These are phyloP conservation scores for Melinaea menophilus DNA, from an alignment of 2,888 invertebrate genomes.

Conservation along the genomic window DNA sequence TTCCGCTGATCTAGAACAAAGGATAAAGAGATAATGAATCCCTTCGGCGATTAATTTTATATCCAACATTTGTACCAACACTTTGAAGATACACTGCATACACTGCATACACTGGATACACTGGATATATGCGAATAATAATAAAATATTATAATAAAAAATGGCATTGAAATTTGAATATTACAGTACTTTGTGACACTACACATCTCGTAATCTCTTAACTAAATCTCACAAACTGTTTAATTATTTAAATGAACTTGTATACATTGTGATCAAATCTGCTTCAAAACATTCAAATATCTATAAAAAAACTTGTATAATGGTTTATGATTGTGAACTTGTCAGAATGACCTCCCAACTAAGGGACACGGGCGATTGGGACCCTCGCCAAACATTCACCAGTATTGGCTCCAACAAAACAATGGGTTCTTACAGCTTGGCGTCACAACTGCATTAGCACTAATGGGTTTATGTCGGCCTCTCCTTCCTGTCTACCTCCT, in stretches of 20 bases:
- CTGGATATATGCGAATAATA: no score
- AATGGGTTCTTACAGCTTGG: slow-evolving; percentile 13
- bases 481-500: slow-evolving; percentile 44
- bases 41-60: background rate
- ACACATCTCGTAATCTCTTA: no score
- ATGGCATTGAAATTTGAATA: no score
- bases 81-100: background rate
- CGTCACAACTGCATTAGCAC: slow-evolving; percentile 44
- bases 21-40: background rate
- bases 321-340: no score
- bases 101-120: background rate
- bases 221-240: no score
- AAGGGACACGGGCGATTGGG: background rate
- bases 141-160: no score
- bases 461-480: slow-evolving; percentile 64
- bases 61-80: background rate
- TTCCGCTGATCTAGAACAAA: background rate
- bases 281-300: no score
- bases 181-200: no score
- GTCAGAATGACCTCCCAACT: no score
- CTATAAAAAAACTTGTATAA: no score
- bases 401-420: slow-evolving; percentile 11
- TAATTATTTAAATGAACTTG: no score
- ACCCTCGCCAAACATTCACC: slow-evolving; percentile 1
- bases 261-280: no score